A percentile compares a stretch with the other conserved stretches of the same genome.
These are phyloP conservation scores for Mizuhopecten yessoensis DNA, from an alignment of 1,140 invertebrate genomes.

Conservation along the genomic window DNA sequence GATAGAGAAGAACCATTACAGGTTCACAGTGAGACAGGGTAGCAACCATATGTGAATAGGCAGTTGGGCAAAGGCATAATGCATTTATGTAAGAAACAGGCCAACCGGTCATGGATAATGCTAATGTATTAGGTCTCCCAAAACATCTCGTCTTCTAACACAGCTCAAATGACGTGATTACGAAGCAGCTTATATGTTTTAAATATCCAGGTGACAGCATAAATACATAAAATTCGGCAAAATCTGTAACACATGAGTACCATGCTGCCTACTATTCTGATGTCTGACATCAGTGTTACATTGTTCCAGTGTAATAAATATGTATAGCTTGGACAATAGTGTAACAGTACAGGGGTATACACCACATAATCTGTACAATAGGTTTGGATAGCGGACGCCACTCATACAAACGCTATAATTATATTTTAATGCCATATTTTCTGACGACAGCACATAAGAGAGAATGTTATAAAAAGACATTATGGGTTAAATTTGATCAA, in stretches of 20 bases:
- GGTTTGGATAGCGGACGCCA: neutral
- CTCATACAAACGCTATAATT: neutral
- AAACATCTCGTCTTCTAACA: too few relatives aligned
- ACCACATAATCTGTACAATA: neutral
- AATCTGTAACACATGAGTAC: neutral
- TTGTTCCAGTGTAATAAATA: neutral
- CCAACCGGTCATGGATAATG: too few relatives aligned
- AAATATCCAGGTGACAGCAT: too few relatives aligned
- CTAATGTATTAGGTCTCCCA: too few relatives aligned
- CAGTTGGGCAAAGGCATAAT: too few relatives aligned
- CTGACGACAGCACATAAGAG: neutral
- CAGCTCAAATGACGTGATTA: too few relatives aligned
- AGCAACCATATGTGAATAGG: too few relatives aligned
- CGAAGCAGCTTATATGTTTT: too few relatives aligned
- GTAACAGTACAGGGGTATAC: neutral
- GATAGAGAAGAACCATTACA: too few relatives aligned
- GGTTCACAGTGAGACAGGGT: too few relatives aligned
- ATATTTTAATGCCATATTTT: constrained; percentile 15
- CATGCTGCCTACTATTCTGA: neutral
- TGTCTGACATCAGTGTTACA: neutral
- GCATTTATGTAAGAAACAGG: too few relatives aligned
- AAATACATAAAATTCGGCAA: neutral
- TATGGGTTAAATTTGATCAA: neutral
- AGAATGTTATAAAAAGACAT: neutral
- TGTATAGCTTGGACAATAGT: neutral